Base-by-base conservation (phyloP, 2,888 invertebrate species). In the Isotomurus palustris region DNA sequence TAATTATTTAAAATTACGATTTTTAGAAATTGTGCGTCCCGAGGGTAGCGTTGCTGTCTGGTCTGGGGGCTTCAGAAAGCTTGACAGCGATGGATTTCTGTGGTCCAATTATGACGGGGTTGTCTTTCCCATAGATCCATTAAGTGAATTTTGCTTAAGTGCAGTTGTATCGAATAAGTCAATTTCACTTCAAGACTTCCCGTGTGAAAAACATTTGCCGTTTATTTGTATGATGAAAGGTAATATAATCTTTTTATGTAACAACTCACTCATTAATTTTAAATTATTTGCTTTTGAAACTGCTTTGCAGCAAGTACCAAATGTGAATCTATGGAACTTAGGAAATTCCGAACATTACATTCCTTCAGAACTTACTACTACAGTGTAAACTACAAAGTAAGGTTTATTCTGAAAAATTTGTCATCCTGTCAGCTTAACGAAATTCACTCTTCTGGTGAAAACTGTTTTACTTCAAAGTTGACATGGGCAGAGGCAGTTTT, bases 331-430 rank as follows among this genome's bases (percentile, higher is more conserved):
- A 28, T 47, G 3, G 17, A 28, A 4, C 12, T 47, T n/a, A n/a
- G n/a, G n/a, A n/a, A n/a, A n/a, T n/a, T n/a, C n/a, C n/a, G n/a
- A n/a, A n/a, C n/a, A n/a, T n/a, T n/a, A n/a, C n/a, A 47, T 14
- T 28, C 47, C 3, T 47, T n/a, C 28, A 25, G 47, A 6, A 4
- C 4, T 4, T 47, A 27, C 22, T 29, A 22, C 25, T 47, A 47
- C 47, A 47, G 47, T 27, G 47, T n/a, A 17, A 10, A 27, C 17
- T 27, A 47, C 47, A 47, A 47, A 24, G 47, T 24, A 47, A 40
- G 8, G 8, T 14, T 14, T 32, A 32, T 32, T 10, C 8, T 32
- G 10, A 40, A 6, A 40, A 6, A 10, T 6, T 8, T 8, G 32
- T 12, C 32, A 32, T 12, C 8, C 8, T n/a, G 6, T 40, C 6